Evolutionary conservation across 2,888 invertebrate species (phyloP).

Genomic region (Acleris literana): DNA sequence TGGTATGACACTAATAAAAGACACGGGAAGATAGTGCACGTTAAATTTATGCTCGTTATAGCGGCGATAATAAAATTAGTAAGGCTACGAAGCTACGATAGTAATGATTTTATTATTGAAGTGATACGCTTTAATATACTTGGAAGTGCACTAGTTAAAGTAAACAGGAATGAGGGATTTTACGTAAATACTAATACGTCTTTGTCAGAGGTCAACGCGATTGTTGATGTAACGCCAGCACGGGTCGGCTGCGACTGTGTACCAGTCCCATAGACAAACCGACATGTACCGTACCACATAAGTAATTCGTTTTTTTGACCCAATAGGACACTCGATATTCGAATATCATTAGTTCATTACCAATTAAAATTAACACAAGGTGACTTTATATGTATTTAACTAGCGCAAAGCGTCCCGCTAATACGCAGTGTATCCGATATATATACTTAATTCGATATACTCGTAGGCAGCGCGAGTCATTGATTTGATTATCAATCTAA

Average conservation of each 20-base stretch:
- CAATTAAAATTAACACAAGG: no score
- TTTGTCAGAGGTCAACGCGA: constrained; percentile 27
- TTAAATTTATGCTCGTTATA: constrained; percentile 33
- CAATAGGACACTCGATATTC: no score
- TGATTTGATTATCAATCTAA: no score
- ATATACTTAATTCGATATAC: no score
- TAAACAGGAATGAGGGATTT: constrained; percentile 22
- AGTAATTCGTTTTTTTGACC: no score
- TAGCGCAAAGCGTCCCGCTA: no score
- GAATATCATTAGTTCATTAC: no score
- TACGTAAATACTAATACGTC: constrained; percentile 20
- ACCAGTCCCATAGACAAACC: neutral
- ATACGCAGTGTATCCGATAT: no score
- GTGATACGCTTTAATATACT: constrained; percentile 33
- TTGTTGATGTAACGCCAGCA: constrained; percentile 8
- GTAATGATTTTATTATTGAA: constrained; percentile 22
- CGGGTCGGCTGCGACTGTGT: neutral
- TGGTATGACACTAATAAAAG: constrained; percentile 43
- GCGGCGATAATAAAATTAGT: constrained; percentile 42
- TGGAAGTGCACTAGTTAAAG: constrained; percentile 19
- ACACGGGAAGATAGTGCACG: constrained; percentile 43
- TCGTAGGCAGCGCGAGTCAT: no score
- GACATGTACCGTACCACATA: no score
- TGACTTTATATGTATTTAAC: no score
- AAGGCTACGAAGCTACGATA: constrained; percentile 20